A percentile compares a stretch with the other conserved stretches of the same genome.
Evolutionary conservation across 2,113 vertebrate species (phyloP).

Genomic region (Gallinago paraguaiae): DNA sequence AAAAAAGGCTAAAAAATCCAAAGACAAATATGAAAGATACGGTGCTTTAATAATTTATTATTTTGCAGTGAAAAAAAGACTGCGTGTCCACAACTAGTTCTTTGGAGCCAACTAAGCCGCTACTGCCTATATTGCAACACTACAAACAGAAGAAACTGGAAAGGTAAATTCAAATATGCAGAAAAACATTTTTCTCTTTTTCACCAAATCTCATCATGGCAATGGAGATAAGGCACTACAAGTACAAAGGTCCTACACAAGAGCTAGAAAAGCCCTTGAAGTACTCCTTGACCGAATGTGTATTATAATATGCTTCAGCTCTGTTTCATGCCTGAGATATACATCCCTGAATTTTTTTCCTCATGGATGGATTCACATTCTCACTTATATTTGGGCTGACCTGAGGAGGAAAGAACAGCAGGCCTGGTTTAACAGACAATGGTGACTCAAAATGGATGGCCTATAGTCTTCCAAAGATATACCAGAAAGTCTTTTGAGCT

Average conservation of each 20-base stretch:
- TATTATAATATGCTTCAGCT: not conserved
- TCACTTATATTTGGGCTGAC: not conserved
- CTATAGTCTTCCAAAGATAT: not conserved
- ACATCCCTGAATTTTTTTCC: not conserved
- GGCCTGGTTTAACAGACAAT: not conserved
- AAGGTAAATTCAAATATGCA: not conserved
- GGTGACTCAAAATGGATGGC: not conserved
- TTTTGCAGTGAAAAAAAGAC: not conserved
- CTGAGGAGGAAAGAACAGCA: not conserved
- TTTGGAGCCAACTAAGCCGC: not conserved
- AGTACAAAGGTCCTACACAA: not conserved
- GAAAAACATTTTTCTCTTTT: not conserved
- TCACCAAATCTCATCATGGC: not conserved
- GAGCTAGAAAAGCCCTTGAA: not conserved
- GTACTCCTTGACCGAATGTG: not conserved
- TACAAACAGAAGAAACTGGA: not conserved
- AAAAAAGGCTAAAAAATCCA: not conserved
- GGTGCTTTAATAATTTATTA: not conserved
- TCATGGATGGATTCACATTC: not conserved
- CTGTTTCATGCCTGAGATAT: not conserved
- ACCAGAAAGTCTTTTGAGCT: rapidly evolving
- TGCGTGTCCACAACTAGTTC: not conserved
- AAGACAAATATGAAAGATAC: not conserved
- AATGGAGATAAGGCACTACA: not conserved
- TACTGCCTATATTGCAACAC: not conserved